Base-by-base conservation (phyloP, 2,113 vertebrate species). In the Copsychus sechellarum region DNA sequence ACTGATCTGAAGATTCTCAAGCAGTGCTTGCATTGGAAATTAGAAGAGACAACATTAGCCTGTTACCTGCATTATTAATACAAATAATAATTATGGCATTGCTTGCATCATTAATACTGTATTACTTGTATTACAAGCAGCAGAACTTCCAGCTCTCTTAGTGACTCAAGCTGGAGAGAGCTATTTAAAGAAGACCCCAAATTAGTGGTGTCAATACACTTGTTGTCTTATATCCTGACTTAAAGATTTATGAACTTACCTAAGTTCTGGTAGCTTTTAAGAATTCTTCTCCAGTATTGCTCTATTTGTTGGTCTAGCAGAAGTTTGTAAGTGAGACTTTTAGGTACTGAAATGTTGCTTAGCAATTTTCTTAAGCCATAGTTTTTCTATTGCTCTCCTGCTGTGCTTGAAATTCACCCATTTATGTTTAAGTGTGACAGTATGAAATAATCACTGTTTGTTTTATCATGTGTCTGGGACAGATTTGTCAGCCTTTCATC, bases 401-500 rank as follows among this genome's bases (percentile, higher is more conserved):
- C 76, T 86, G 88, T 71, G 83, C 60, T 89, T 94, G 88, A 79
- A 93, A 93, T 89, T 92, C 56, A 82, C 43, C 84, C 48, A 17
- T 93, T 93, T 87, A 42, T 60, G 60, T 69, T 83, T 64, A 84
- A 89, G 28, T 47, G 83, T 89, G 86, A 64, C 57, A 91, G 54
- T 66, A 53, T 34, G 70, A 86, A 90, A 91, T 29, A 91, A 92
- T 76, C 15, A 43, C 64, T 56, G 5, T 33, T 87, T 84, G 40
- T 92, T 95, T 90, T 69, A 64, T 87, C 78, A 33, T n/a, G 23
- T 85, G 31, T 86, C n/a, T 78, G 58, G 76, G 71, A 92, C 34
- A 83, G 56, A 69, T 89, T 71, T 88, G 65, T 74, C 54, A 95
- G 54, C 80, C 45, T 91, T 93, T 86, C 82, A 81, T 92, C 80